These are phyloP conservation scores for Tonatia bakeri DNA, from an alignment of 2,113 vertebrate species.

Conservation along the genomic window DNA sequence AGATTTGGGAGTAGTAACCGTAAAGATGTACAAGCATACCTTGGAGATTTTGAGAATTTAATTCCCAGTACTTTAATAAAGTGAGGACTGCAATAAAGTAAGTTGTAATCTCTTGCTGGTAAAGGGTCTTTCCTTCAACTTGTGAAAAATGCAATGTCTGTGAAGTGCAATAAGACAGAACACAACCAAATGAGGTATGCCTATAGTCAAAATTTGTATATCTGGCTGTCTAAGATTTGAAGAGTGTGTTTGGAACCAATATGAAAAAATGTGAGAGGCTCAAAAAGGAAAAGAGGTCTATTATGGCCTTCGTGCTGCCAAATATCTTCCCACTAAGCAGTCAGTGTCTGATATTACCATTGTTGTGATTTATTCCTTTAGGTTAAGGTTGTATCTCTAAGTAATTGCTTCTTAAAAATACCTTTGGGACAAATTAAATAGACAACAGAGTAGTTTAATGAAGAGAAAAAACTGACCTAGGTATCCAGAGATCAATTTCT, in stretches of 20 bases:
- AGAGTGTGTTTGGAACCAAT: background rate
- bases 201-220: background rate
- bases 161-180: background rate
- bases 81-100: background rate
- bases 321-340: conserved; percentile 20
- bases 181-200: background rate
- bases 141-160: background rate
- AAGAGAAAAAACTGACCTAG: conserved; percentile 9
- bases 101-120: background rate
- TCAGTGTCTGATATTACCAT: background rate
- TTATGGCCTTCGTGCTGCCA: background rate
- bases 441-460: background rate
- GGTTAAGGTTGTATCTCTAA: conserved; percentile 36
- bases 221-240: background rate
- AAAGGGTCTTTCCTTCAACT: background rate
- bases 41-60: background rate
- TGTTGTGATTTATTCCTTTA: conserved; percentile 31
- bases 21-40: background rate
- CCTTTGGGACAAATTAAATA: background rate
- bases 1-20: background rate
- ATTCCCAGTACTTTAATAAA: background rate
- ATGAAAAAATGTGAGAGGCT: background rate
- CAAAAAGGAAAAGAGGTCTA: background rate
- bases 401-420: conserved; percentile 38
- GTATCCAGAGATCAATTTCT: conserved; percentile 39